A percentile compares a stretch with the other conserved stretches of the same genome.
Conservation (phyloP, 2,113 vertebrate genomes). For the Tragulus kanchil region DNA sequence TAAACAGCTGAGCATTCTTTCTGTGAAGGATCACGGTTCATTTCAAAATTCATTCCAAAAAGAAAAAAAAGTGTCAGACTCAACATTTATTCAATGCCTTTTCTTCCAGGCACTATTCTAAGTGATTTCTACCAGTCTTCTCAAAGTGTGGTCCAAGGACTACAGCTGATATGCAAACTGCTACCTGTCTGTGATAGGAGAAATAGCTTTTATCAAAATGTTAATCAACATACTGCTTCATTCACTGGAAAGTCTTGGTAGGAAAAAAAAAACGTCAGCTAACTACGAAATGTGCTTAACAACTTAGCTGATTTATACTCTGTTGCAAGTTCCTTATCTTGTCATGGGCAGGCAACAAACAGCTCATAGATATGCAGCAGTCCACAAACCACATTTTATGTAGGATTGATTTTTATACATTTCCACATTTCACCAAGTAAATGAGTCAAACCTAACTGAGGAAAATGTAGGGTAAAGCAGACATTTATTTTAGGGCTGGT, state of each 20-base stretch:
- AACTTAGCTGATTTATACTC: neutral
- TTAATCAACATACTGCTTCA: neutral
- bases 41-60: conserved; percentile 32
- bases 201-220: neutral
- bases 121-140: neutral
- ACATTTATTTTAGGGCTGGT: conserved; percentile 9
- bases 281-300: neutral
- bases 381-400: neutral
- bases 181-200: neutral
- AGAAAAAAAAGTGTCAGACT: conserved; percentile 16
- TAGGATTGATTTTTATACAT: neutral
- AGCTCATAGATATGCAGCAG: neutral
- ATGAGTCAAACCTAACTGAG: neutral
- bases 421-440: neutral
- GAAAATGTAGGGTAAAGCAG: neutral
- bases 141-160: neutral
- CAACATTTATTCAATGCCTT: neutral
- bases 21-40: neutral
- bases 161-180: neutral
- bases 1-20: neutral
- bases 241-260: neutral
- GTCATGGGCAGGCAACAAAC: neutral
- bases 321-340: neutral
- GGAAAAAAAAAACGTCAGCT: conserved; percentile 16
- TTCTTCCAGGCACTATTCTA: neutral